These are phyloP conservation scores for Nannoperca australis DNA, from an alignment of 2,797 vertebrate genomes.

Conservation along the genomic window DNA sequence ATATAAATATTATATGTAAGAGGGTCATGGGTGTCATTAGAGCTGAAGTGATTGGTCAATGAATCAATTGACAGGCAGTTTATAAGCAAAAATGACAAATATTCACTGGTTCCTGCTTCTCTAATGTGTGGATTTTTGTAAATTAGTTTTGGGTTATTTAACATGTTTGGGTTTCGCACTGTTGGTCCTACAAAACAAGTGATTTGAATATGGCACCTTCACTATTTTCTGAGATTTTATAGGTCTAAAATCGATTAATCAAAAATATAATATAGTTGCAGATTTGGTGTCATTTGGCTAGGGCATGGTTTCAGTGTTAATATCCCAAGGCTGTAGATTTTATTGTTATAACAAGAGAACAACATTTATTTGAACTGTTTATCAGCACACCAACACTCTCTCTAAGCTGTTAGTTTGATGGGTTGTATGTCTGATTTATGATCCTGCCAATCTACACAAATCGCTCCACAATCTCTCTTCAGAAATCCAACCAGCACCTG, in stretches of 20 bases:
- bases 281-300: neutral
- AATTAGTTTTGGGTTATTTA: neutral
- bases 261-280: neutral
- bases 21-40: neutral
- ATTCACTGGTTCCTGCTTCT: neutral
- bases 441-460: constrained; percentile 22
- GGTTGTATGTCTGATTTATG: neutral
- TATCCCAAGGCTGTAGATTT: neutral
- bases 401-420: neutral
- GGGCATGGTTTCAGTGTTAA: neutral
- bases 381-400: neutral
- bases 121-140: neutral
- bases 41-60: neutral
- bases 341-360: neutral
- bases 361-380: neutral
- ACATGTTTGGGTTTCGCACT: fast-evolving
- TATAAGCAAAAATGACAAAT: neutral
- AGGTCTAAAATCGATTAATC: neutral
- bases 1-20: neutral
- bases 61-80: neutral
- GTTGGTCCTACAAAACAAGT: neutral
- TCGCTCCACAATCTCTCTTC: neutral
- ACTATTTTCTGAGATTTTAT: neutral
- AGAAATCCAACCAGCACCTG: constrained; percentile 24
- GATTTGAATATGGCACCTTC: neutral